Base-by-base conservation (phyloP, 2,113 vertebrate species). In the Bubo blakistoni region DNA sequence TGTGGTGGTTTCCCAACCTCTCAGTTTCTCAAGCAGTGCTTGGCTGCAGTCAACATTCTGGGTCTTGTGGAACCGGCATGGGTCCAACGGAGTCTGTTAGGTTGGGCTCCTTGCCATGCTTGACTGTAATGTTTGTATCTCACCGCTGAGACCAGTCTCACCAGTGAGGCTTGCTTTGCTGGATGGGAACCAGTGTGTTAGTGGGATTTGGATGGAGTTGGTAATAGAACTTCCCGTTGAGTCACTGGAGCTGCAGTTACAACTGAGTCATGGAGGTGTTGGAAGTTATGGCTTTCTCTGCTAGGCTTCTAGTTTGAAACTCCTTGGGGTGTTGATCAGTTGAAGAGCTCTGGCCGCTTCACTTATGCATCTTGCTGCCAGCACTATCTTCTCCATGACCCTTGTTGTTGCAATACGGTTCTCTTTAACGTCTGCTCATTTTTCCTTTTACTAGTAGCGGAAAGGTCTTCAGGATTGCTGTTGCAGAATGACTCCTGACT, bases 161-260 rank as follows among this genome's bases (percentile, higher is more conserved):
- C 96, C 96, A 96, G 96, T 84, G 92, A 90, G 71, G 90, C 96
- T 92, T 90, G 96, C 93, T 95, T 81, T 80, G 79, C 96, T 96
- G 96, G 92, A 88, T 97, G 66, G 90, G 87, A 95, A 94, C 85
- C 88, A 84, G 85, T 63, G 67, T 32, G 25, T 85, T 85, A 92
- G 86, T 95, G 86, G 89, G 86, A 79, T 92, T 91, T 94, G 90
- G 90, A 88, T 86, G 77, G 65, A 87, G 89, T 0, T 95, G 86
- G 91, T 90, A 90, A 38, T 46, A 82, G 77, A 91, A 90, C 91
- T 95, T 97, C 95, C 91, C 12, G 4, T 94, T 94, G 97, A 97
- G 94, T 96, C 95, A 96, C 62, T 94, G 88, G 70, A 89, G 80
- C 69, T 95, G 88, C 73, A 97, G 94, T 89, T 89, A 81, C 49